Conservation (phyloP, 2,888 invertebrate genomes). For the Augiades crinisus region DNA sequence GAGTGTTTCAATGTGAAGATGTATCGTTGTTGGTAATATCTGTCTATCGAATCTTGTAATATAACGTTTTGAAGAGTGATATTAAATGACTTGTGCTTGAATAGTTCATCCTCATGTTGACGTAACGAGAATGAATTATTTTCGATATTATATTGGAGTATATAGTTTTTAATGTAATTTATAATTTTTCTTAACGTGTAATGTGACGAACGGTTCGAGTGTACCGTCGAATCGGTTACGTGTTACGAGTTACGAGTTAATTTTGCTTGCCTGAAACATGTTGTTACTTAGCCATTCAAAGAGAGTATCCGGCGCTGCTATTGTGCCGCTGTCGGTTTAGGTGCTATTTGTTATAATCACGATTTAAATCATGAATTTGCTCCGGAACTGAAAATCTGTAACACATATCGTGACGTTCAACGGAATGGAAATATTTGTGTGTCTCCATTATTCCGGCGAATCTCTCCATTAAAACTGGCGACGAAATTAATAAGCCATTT, state of each 20-base stretch:
- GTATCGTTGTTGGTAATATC: constrained; percentile 59
- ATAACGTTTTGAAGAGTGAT: constrained; percentile 66
- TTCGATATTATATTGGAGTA: constrained; percentile 13
- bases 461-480: too few relatives aligned
- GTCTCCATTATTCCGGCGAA: too few relatives aligned
- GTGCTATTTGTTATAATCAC: constrained; percentile 68
- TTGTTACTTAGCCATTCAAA: constrained; percentile 52
- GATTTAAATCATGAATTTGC: too few relatives aligned
- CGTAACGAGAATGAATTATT: constrained; percentile 20
- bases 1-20: constrained; percentile 55
- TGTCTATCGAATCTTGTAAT: constrained; percentile 63
- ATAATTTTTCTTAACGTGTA: constrained; percentile 41
- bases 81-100: constrained; percentile 41
- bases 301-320: constrained; percentile 27
- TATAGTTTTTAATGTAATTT: constrained; percentile 29
- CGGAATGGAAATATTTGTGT: too few relatives aligned
- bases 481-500: too few relatives aligned
- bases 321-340: constrained; percentile 47
- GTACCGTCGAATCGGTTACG: constrained; percentile 32
- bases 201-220: constrained; percentile 28
- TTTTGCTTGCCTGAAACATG: constrained; percentile 61
- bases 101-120: constrained; percentile 24
- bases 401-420: too few relatives aligned
- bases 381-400: too few relatives aligned
- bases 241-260: constrained; percentile 44